A percentile compares a stretch with the other conserved stretches of the same genome.
Evolutionary conservation across 2,113 vertebrate species (phyloP).

Genomic region (zebrafish (Danio rerio)): DNA sequence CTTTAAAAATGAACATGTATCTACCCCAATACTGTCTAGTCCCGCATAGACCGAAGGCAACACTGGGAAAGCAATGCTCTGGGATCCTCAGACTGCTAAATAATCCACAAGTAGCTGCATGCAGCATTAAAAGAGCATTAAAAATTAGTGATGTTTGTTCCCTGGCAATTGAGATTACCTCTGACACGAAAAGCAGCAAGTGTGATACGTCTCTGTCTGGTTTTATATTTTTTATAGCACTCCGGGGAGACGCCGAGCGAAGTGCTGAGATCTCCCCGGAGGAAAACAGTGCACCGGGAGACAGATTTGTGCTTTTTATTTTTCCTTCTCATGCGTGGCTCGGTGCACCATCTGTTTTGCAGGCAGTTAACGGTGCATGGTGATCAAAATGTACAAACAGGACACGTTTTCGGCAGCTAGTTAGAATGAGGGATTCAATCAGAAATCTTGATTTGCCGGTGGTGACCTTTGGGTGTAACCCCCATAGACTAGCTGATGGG

Average conservation of each 20-base stretch:
- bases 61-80: background rate
- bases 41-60: background rate
- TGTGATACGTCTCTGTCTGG: background rate
- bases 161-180: slow-evolving; percentile 15
- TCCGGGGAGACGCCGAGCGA: background rate
- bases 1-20: background rate
- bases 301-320: slow-evolving; percentile 15
- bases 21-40: background rate
- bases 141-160: slow-evolving; percentile 40
- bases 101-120: background rate
- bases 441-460: slow-evolving; percentile 23
- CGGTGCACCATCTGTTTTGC: slow-evolving; percentile 35
- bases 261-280: background rate
- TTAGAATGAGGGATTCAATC: slow-evolving; percentile 33
- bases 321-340: slow-evolving; percentile 4
- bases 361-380: background rate
- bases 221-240: background rate
- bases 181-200: slow-evolving; percentile 15
- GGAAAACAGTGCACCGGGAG: background rate
- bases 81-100: background rate
- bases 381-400: slow-evolving; percentile 17
- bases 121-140: slow-evolving; percentile 16
- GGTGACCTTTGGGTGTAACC: slow-evolving; percentile 4
- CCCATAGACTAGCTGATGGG: background rate
- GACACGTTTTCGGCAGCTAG: background rate